Conservation (phyloP, 2,888 invertebrate species). For the Aethes cnicana region DNA sequence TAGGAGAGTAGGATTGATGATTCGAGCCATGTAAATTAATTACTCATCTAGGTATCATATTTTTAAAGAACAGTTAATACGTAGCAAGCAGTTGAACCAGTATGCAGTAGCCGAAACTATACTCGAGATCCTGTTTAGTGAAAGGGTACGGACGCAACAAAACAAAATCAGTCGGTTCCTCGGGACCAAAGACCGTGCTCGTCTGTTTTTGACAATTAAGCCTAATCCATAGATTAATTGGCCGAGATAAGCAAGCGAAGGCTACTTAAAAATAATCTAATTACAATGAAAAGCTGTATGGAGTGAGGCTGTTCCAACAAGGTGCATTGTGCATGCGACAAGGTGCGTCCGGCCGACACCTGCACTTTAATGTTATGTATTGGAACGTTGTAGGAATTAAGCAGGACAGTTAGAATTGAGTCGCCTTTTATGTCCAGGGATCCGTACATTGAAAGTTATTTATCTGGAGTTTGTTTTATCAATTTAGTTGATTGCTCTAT, state of each 20-base stretch:
- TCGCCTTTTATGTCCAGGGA: not conserved
- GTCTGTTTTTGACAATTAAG: not conserved
- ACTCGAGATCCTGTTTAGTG: too few relatives aligned
- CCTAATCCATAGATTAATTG: not conserved
- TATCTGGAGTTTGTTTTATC: too few relatives aligned
- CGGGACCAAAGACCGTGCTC: not conserved
- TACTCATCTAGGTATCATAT: too few relatives aligned
- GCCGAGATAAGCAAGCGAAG: conserved; percentile 3
- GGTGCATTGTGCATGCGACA: conserved; percentile 44
- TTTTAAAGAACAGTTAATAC: too few relatives aligned
- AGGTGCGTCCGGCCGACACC: conserved; percentile 53
- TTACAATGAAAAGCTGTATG: conserved; percentile 2
- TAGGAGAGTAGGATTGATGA: too few relatives aligned
- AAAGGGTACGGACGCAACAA: too few relatives aligned
- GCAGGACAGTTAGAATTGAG: not conserved
- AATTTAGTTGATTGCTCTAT: too few relatives aligned
- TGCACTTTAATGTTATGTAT: conserved; percentile 40
- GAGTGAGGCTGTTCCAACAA: conserved; percentile 39
- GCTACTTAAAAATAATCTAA: conserved; percentile 7
- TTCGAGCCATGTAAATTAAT: too few relatives aligned
- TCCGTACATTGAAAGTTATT: not conserved
- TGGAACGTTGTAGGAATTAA: conserved; percentile 27
- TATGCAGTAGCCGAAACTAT: too few relatives aligned
- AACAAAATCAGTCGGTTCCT: too few relatives aligned
- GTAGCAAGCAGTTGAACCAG: too few relatives aligned